These are phyloP conservation scores for Drosophila vallismaia DNA, from an alignment of 2,888 invertebrate species.

Conservation along the genomic window DNA sequence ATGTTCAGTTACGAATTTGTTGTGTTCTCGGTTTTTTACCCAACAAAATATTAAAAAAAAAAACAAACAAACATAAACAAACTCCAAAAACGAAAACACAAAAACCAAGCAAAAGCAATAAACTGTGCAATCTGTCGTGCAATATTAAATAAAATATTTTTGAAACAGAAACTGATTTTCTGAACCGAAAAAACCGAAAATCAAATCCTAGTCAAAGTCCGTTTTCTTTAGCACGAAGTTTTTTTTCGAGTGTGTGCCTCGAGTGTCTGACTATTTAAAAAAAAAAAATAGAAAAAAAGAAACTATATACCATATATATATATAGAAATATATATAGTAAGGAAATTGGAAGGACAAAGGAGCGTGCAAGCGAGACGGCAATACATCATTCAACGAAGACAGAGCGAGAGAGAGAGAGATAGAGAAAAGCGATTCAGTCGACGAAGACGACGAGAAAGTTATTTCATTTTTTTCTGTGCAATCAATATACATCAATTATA, in stretches of 20 bases:
- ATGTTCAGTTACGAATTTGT: constrained; percentile 80
- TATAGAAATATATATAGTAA: constrained; percentile 18
- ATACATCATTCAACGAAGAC: constrained; percentile 3
- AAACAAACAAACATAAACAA: constrained; percentile 21
- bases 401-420: constrained; percentile 8
- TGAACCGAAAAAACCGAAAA: background rate
- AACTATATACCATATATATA: constrained; percentile 19
- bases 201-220: constrained; percentile 22
- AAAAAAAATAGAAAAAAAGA: background rate
- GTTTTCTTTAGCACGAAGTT: constrained; percentile 21
- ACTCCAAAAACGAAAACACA: constrained; percentile 16
- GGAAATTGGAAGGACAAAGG: constrained; percentile 43
- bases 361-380: constrained; percentile 41
- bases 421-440: constrained; percentile 25
- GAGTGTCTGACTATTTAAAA: constrained; percentile 39
- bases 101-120: constrained; percentile 30
- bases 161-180: background rate
- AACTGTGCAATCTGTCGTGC: constrained; percentile 34
- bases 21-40: constrained; percentile 79
- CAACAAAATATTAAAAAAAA: constrained; percentile 51
- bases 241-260: constrained; percentile 41
- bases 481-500: constrained; percentile 58
- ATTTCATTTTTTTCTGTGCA: constrained; percentile 46
- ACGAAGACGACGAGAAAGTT: constrained; percentile 39
- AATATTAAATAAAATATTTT: constrained; percentile 9